phyloP scores from a whole-genome alignment of 2,797 vertebrate species.

The Epinephelus malabaricus region DNA sequence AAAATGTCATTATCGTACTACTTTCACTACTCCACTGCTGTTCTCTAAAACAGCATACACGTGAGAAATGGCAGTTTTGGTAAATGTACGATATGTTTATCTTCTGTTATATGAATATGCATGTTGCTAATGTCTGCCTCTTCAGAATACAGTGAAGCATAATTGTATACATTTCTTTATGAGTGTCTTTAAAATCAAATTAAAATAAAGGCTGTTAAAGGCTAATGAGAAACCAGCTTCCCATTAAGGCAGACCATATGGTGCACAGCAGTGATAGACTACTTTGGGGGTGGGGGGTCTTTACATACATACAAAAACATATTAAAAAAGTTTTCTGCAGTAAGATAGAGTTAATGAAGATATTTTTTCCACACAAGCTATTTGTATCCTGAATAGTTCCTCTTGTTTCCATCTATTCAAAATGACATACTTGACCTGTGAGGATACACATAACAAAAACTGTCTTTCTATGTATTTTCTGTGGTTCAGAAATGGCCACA shows the following conservation, averaged over 20 bases:
- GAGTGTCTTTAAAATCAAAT: not conserved
- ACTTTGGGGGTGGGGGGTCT: not conserved
- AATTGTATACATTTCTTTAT: not conserved
- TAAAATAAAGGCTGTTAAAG: not conserved
- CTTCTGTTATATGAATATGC: not conserved
- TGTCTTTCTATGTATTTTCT: not conserved
- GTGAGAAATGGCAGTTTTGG: no score
- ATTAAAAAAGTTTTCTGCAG: not conserved
- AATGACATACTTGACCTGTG: slow-evolving; percentile 9
- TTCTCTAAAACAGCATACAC: no score
- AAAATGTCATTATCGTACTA: no score
- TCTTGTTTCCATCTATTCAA: slow-evolving; percentile 21
- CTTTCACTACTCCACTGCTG: no score
- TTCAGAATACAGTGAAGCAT: not conserved
- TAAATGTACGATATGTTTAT: no score
- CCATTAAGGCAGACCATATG: slow-evolving; percentile 1
- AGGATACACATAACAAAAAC: slow-evolving; percentile 24
- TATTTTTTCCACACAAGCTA: not conserved
- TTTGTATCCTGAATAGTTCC: slow-evolving; percentile 1
- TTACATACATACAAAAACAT: not conserved
- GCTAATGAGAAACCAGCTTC: slow-evolving; percentile 16
- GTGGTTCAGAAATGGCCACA: slow-evolving; percentile 23
- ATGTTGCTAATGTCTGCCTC: not conserved
- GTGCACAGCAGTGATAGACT: not conserved
- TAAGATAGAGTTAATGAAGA: not conserved